Evolutionary conservation across 1,140 invertebrate genomes (phyloP).

Genomic region (Hyposmocoma kahamanoa): DNA sequence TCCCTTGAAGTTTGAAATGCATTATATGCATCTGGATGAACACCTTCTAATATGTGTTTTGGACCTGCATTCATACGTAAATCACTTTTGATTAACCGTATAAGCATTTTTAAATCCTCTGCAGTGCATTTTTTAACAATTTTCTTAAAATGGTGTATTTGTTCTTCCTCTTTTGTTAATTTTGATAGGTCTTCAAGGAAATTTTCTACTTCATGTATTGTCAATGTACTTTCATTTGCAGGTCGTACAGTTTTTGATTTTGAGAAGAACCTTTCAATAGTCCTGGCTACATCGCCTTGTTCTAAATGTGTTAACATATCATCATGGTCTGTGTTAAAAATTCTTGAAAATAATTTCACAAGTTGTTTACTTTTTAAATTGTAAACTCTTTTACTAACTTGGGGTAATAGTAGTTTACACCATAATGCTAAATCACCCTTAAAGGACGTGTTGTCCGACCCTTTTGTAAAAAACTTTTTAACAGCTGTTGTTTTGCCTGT

Average conservation of each 20-base stretch:
- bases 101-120: slow-evolving; percentile 90
- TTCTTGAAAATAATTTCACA: slow-evolving; percentile 89
- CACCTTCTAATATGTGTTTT: slow-evolving; percentile 90
- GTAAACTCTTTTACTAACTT: slow-evolving; percentile 87
- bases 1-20: slow-evolving; percentile 91
- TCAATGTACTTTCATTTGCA: slow-evolving; percentile 80
- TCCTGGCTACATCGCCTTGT: slow-evolving; percentile 92
- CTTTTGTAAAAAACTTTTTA: slow-evolving; percentile 79
- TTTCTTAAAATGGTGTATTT: slow-evolving; percentile 82
- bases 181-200: slow-evolving; percentile 83
- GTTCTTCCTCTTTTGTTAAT: slow-evolving; percentile 91
- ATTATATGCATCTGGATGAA: slow-evolving; percentile 90
- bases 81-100: slow-evolving; percentile 93
- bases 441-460: slow-evolving; percentile 79
- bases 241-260: slow-evolving; percentile 77
- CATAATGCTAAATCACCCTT: slow-evolving; percentile 87
- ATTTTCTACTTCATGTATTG: slow-evolving; percentile 85
- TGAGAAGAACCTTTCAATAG: slow-evolving; percentile 87
- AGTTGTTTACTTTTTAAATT: slow-evolving; percentile 95
- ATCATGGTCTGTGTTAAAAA: slow-evolving; percentile 83
- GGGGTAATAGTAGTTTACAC: slow-evolving; percentile 89
- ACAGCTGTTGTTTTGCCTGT: slow-evolving; percentile 87
- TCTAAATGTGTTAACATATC: slow-evolving; percentile 91
- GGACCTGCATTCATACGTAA: slow-evolving; percentile 93
- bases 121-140: slow-evolving; percentile 86